Percentiles rank a stretch among this genome's conserved stretches.
phyloP scores from a whole-genome alignment of 2,797 vertebrate species.

The Antrozous pallidus region DNA sequence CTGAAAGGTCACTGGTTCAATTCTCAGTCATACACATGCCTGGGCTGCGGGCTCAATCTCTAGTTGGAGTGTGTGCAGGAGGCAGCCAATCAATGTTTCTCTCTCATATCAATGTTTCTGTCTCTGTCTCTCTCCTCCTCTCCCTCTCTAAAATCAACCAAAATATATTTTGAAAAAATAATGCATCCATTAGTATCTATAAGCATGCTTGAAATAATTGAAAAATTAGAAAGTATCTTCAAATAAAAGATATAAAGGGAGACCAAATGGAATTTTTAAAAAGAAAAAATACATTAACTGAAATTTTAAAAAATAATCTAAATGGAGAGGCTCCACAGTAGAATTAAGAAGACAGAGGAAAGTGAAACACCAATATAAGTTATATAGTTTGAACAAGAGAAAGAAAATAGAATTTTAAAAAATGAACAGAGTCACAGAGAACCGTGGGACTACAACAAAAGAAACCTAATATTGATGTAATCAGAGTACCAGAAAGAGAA shows the following conservation, averaged over 20 bases:
- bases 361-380: neutral
- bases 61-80: neutral
- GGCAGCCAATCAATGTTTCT: neutral
- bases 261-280: neutral
- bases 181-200: neutral
- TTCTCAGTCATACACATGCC: neutral
- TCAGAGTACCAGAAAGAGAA: neutral
- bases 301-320: neutral
- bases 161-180: neutral
- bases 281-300: neutral
- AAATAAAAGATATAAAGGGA: constrained; percentile 19
- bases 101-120: neutral
- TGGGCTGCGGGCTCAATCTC: neutral
- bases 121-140: neutral
- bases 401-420: neutral
- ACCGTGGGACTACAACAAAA: neutral
- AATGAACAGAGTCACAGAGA: neutral
- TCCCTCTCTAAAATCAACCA: neutral
- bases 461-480: neutral
- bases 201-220: neutral
- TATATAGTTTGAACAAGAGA: neutral
- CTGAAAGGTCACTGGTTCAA: neutral
- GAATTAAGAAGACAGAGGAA: neutral
- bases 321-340: neutral
- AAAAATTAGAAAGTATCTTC: neutral